A percentile compares a stretch with the other conserved stretches of the same genome.
Evolutionary conservation across 2,888 invertebrate species (phyloP).

Genomic region (Nephrotoma flavescens): DNA sequence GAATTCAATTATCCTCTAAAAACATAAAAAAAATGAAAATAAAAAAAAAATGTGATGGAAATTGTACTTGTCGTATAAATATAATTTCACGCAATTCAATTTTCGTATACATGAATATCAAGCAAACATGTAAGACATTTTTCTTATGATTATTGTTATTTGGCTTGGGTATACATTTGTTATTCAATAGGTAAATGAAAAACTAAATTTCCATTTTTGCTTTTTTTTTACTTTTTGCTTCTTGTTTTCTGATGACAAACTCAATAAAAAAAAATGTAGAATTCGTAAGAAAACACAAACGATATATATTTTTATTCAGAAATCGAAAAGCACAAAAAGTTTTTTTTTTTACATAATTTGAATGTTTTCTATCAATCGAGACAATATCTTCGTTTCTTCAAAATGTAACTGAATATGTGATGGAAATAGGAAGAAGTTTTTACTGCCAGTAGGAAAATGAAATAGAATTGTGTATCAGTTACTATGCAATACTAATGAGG

Average conservation of each 20-base stretch:
- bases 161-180: neutral
- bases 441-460: neutral
- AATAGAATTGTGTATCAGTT: neutral
- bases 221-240: neutral
- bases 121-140: neutral
- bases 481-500: no score
- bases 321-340: neutral
- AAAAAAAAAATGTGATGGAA: neutral
- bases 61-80: neutral
- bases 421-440: neutral
- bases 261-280: neutral
- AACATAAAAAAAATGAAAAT: neutral
- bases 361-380: neutral
- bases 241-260: neutral
- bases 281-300: neutral
- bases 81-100: neutral
- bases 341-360: neutral
- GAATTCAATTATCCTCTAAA: neutral
- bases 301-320: neutral
- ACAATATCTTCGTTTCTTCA: neutral
- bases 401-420: neutral
- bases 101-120: neutral
- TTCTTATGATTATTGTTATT: neutral
- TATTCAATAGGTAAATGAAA: neutral
- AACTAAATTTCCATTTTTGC: neutral